These are phyloP conservation scores for Coilia nasus DNA, from an alignment of 2,797 vertebrate species.

Conservation along the genomic window DNA sequence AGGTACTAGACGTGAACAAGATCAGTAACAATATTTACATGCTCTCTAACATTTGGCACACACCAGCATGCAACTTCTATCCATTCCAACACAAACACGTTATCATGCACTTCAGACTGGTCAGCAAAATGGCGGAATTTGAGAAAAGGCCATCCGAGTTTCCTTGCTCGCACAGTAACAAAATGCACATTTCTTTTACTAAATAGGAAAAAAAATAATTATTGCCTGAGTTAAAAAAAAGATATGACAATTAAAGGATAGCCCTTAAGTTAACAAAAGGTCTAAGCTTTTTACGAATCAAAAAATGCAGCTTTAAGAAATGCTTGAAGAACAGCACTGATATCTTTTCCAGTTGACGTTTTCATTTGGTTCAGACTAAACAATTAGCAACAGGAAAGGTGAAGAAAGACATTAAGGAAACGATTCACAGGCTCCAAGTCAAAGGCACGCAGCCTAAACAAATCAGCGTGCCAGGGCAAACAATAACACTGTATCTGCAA, in stretches of 20 bases:
- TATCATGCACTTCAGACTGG: conserved; percentile 33
- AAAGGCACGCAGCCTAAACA: conserved; percentile 50
- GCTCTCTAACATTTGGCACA: conserved; percentile 46
- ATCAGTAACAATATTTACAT: conserved; percentile 44
- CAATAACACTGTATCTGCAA: conserved; percentile 61
- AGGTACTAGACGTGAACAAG: conserved; percentile 41
- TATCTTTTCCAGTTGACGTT: conserved; percentile 23
- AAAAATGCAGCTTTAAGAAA: conserved; percentile 29
- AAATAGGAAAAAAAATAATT: conserved; percentile 8
- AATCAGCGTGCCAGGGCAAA: conserved; percentile 47
- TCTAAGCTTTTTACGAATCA: conserved; percentile 30
- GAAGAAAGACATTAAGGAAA: conserved; percentile 41
- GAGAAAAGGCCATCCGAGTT: conserved; percentile 11
- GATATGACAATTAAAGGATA: conserved; percentile 31
- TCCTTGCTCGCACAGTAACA: conserved; percentile 2
- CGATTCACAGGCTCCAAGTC: conserved; percentile 32
- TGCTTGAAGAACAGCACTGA: conserved; percentile 1
- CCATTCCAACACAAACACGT: not conserved
- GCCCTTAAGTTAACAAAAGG: conserved; percentile 47
- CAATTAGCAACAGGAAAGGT: conserved; percentile 19
- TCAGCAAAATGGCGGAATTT: conserved; percentile 5
- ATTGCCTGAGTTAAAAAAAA: conserved; percentile 50
- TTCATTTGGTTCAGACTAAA: not conserved
- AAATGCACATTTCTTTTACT: not conserved
- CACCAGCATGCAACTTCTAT: conserved; percentile 45